Evolutionary conservation across 2,113 vertebrate genomes (phyloP).

Genomic region (Tamias sibiricus): DNA sequence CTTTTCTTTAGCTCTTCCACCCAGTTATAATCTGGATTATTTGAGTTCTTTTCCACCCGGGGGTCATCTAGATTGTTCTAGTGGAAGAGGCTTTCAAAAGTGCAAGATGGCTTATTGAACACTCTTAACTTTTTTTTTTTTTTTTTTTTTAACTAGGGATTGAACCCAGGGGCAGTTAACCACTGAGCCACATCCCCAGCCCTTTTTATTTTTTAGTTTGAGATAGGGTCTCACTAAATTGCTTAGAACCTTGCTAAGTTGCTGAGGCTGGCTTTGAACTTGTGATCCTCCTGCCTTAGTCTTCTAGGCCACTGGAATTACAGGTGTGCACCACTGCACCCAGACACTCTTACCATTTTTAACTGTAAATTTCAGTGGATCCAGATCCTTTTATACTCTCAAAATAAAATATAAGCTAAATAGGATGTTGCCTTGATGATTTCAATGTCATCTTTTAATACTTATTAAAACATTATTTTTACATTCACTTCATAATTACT

Average conservation of each 20-base stretch:
- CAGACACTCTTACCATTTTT: not conserved
- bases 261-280: no score
- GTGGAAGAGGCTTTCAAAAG: not conserved
- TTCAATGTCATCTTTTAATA: not conserved
- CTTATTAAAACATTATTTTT: conserved; percentile 18
- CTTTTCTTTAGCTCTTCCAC: not conserved
- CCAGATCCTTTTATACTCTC: not conserved
- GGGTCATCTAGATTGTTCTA: not conserved
- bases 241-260: no score
- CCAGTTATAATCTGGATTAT: not conserved
- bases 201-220: no score
- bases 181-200: no score
- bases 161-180: no score
- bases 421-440: not conserved
- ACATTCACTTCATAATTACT: not conserved
- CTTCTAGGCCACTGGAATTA: no score
- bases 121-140: no score
- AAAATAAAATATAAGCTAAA: not conserved
- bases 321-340: no score
- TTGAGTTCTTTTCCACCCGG: not conserved
- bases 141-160: no score
- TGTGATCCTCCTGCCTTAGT: no score
- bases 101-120: not conserved
- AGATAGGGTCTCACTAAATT: no score
- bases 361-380: not conserved